Conservation (phyloP, 2,888 invertebrate species). For the Graphium colonna region DNA sequence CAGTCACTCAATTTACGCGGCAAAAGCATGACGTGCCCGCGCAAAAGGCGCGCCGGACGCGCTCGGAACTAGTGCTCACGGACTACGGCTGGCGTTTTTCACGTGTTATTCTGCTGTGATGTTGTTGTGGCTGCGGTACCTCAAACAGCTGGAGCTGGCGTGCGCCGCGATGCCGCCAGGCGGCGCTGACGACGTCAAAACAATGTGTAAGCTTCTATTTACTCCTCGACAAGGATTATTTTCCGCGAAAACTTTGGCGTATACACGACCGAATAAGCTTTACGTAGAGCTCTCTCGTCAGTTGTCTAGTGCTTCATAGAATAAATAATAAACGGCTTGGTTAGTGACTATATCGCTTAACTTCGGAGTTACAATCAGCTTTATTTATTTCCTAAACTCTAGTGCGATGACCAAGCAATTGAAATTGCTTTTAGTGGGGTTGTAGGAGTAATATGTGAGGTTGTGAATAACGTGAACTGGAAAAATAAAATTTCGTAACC, state of each 20-base stretch:
- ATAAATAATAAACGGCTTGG: too few species aligned
- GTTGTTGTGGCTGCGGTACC: constrained; percentile 74
- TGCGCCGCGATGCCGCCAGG: constrained; percentile 59
- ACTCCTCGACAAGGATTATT: neutral
- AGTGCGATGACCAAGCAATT: too few species aligned
- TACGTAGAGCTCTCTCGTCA: neutral
- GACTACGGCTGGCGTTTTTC: neutral
- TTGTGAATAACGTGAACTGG: too few species aligned
- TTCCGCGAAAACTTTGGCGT: neutral
- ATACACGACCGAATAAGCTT: neutral
- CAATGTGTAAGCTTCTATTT: constrained; percentile 62
- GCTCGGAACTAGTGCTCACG: constrained; percentile 27
- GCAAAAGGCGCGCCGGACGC: constrained; percentile 36
- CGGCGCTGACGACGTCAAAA: constrained; percentile 68
- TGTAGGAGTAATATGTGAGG: neutral
- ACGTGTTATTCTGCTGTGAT: constrained; percentile 51
- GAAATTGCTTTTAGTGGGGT: too few species aligned
- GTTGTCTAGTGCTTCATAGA: neutral
- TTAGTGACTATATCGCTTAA: too few species aligned
- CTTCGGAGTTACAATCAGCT: too few species aligned
- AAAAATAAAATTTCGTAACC: too few species aligned
- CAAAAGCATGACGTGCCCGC: constrained; percentile 72
- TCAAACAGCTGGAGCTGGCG: constrained; percentile 72
- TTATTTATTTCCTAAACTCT: too few species aligned
- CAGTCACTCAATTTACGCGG: constrained; percentile 77